Evolutionary conservation across 2,888 invertebrate species (phyloP).

Genomic region (Tiliacea aurago): DNA sequence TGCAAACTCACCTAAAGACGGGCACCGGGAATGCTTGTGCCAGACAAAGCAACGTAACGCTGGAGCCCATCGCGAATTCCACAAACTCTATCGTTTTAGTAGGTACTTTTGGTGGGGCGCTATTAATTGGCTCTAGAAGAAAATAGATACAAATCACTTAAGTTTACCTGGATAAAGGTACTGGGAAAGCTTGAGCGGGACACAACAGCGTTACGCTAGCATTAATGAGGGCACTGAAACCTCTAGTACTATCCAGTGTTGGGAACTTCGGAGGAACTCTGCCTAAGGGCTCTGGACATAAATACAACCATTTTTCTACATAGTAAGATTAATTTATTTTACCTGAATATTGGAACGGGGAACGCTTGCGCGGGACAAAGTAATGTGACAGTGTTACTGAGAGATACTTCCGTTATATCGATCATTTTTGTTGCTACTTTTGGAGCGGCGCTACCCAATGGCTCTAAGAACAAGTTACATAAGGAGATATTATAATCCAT

Average conservation of each 20-base stretch:
- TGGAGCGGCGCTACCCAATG: slow-evolving; percentile 93
- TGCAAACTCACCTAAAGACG: slow-evolving; percentile 91
- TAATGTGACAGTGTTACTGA: slow-evolving; percentile 83
- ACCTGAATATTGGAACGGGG: slow-evolving; percentile 93
- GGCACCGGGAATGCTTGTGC: slow-evolving; percentile 93
- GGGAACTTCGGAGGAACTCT: slow-evolving; percentile 93
- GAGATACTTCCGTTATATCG: slow-evolving; percentile 83
- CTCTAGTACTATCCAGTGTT: slow-evolving; percentile 92
- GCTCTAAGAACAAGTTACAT: slow-evolving; percentile 89
- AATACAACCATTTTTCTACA: slow-evolving; percentile 60
- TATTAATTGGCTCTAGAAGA: slow-evolving; percentile 93
- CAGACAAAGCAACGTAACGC: slow-evolving; percentile 92
- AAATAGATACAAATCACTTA: slow-evolving; percentile 69
- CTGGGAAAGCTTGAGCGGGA: slow-evolving; percentile 93
- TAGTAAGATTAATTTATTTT: slow-evolving; percentile 68
- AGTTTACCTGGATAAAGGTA: slow-evolving; percentile 91
- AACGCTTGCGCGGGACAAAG: slow-evolving; percentile 92
- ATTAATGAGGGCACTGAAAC: slow-evolving; percentile 87
- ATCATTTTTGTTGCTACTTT: slow-evolving; percentile 91
- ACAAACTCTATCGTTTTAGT: slow-evolving; percentile 88
- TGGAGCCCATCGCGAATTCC: slow-evolving; percentile 84
- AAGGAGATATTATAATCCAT: slow-evolving; percentile 52
- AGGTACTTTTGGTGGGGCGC: slow-evolving; percentile 92
- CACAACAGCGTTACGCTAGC: slow-evolving; percentile 92
- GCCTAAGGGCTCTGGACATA: slow-evolving; percentile 90